Evolutionary conservation across 2,113 vertebrate genomes (phyloP), one percentile per base, ranked within the genome.

Genomic region (Triplophysa tibetana): DNA sequence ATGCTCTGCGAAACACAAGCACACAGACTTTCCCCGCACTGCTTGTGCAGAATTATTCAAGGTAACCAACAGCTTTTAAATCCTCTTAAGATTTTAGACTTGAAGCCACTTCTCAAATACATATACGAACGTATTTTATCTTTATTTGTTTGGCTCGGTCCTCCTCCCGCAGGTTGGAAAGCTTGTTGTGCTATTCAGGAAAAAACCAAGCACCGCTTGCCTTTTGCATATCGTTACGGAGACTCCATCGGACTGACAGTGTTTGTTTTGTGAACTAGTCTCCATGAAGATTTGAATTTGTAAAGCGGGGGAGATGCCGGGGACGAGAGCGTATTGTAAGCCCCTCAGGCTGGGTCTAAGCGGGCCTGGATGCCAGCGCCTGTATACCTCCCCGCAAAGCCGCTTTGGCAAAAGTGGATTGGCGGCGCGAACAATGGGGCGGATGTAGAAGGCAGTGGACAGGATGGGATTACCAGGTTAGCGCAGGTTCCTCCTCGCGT

Each of bases 381-480:
- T 70, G 38, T 82, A 81, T 78, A 84, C 68, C 80, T 69, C 78
- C 66, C 48, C 29, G 78, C 50, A 83, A 86, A 84, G 86, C 81
- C 56, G 79, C 78, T 88, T 85, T 86, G 77, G 79, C 50, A 72
- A 75, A 75, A 81, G 67, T 82, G 81, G 83, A 86, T 85, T 81
- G 77, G 43, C 26, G 66, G 17, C 52, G 26, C 76, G 70, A 75
- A 81, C 84, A 85, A 84, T 85, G 83, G 38, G 69, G 48, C 11
- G 61, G 41, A 52, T 73, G 80, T 61, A 63, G 80, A 81, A 84
- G 68, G 75, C 85, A 80, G 77, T 85, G 77, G 84, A 84, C 88
- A 85, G 74, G 81, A 88, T 83, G 88, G 88, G 89, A 91, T 91
- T 91, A 91, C 79, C 79, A 83, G 76, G 84, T 81, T 81, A 79